Conservation (phyloP, 1,140 invertebrate species). For the Drosophila baimaii region DNA sequence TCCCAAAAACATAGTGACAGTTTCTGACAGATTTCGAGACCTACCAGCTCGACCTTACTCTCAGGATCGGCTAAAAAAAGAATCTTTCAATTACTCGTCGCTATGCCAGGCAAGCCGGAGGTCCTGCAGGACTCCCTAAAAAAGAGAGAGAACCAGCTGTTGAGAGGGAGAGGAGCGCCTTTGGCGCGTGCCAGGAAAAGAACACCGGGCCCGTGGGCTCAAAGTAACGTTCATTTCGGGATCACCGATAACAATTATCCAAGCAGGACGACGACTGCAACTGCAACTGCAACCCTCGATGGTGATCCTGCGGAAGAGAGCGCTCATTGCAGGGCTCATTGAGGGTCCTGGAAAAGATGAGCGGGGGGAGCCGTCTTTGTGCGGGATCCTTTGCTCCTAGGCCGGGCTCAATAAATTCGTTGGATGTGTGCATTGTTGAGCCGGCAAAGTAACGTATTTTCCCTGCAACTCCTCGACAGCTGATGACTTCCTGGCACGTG, state of each 20-base stretch:
- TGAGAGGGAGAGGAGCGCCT: conserved; percentile 26
- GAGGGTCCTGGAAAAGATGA: conserved; percentile 45
- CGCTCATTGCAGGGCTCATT: conserved; percentile 52
- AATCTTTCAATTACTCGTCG: conserved; percentile 45
- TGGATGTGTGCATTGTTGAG: conserved; percentile 38
- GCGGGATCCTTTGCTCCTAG: conserved; percentile 28
- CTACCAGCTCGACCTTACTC: conserved; percentile 7
- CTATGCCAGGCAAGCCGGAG: too few relatives aligned
- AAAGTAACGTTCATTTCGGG: conserved; percentile 73
- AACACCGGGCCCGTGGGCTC: conserved; percentile 68
- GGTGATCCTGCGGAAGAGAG: neutral
- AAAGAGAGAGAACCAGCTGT: conserved; percentile 27
- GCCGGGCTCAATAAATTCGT: conserved; percentile 49
- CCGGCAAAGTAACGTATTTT: conserved; percentile 68
- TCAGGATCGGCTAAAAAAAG: conserved; percentile 34
- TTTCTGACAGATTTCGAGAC: conserved; percentile 42
- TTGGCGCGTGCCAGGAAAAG: conserved; percentile 69
- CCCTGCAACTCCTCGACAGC: conserved; percentile 27
- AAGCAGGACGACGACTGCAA: conserved; percentile 48
- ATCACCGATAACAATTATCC: conserved; percentile 77
- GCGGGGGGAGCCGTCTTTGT: conserved; percentile 42
- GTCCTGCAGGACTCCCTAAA: conserved; percentile 35
- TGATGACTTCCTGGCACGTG: conserved; percentile 73
- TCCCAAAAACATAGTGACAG: conserved; percentile 36
- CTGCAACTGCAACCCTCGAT: conserved; percentile 65